Evolutionary conservation across 1,140 invertebrate genomes (phyloP).

Genomic region (Medauroidea extradentata): DNA sequence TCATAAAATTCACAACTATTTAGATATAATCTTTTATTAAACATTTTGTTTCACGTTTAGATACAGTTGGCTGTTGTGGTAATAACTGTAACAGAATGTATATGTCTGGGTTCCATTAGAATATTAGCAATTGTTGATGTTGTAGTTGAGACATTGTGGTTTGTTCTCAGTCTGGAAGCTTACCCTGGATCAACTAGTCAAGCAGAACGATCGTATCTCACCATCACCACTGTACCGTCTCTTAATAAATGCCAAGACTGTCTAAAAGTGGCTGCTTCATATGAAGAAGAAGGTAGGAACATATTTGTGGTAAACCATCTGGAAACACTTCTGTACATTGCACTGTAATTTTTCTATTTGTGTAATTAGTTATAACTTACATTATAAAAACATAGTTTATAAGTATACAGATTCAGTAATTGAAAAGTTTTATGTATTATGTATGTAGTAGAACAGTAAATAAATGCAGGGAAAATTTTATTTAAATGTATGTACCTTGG

Average conservation of each 20-base stretch:
- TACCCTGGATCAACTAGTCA: slow-evolving; percentile 22
- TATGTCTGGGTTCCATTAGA: background rate
- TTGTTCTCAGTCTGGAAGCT: background rate
- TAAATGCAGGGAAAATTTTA: no score
- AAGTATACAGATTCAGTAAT: no score
- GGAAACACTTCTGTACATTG: no score
- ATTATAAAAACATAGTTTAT: no score
- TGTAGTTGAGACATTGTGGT: background rate
- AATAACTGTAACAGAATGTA: background rate
- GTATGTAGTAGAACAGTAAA: no score
- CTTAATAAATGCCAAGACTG: slow-evolving; percentile 57
- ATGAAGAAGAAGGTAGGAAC: slow-evolving; percentile 51
- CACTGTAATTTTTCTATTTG: no score
- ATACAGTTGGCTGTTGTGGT: background rate
- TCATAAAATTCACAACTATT: background rate
- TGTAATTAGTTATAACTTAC: no score
- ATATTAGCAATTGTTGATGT: background rate
- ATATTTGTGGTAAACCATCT: no score
- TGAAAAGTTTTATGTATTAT: no score
- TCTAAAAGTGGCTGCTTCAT: slow-evolving; percentile 52
- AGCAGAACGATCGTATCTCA: slow-evolving; percentile 43
- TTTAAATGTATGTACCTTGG: no score
- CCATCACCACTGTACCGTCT: slow-evolving; percentile 54
- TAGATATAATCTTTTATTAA: no score
- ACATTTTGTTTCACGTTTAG: background rate